Evolutionary conservation across 1,140 invertebrate genomes (phyloP), one percentile per base, ranked within the genome.

Genomic region (Drosophila rhopaloa): DNA sequence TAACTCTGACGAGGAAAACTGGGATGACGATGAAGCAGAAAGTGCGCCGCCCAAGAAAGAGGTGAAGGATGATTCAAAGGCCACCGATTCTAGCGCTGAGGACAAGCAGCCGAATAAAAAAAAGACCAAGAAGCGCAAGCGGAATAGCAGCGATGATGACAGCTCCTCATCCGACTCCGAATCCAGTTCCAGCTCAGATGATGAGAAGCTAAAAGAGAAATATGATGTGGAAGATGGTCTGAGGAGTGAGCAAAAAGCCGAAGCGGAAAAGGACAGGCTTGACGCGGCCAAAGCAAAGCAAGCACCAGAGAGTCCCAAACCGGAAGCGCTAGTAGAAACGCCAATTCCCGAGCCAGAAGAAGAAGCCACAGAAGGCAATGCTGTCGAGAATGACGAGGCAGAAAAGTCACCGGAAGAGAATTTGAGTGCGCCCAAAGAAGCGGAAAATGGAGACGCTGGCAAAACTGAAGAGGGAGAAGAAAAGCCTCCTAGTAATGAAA

Each of bases 1-100:
- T 10, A 58, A 68, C 11, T 81, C 59, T 37, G 78, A 91, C 75
- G 78, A 94, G 32, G 94, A 95, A 76, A 91, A 91, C 66, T 93
- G 93, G 62, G 71, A 93, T 51, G 94, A 94, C 9, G 93, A 93
- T 6, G 70, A 78, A 3, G 11, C 66, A 37, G 72, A 82, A 44
- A 27, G 9, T 27, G 37, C 32, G 14, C 10, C 13, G 8, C 8
- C 38, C 2, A 47, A 44, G 5, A 50, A 40, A 13, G 19, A 54
- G 4, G 16, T 61, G 44, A 88, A 70, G 72, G 58, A 46, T 55
- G 73, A 58, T 60, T 77, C 24, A 57, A 86, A 90, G 73, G 62
- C 27, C 4, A 19, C 1, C 8, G 44, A 60, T 46, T 40, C 48
- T 8, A 14, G 35, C n/a, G 13, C 40, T 13, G 57, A 59, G 19